Evolutionary conservation across 2,888 invertebrate genomes (phyloP), one percentile per base, ranked within the genome.

Genomic region (Xestia xanthographa): DNA sequence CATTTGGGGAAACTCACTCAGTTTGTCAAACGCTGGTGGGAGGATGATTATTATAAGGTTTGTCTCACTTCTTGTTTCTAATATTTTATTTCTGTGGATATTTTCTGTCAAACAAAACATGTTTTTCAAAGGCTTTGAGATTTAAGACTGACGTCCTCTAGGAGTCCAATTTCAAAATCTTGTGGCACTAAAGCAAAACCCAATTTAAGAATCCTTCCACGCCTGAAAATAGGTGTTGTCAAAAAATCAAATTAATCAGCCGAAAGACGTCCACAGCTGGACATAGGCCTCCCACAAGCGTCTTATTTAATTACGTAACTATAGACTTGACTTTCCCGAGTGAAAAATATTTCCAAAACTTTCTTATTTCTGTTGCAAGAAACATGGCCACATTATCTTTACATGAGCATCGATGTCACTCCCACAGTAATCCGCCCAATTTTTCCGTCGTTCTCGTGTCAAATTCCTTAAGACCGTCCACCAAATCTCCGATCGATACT

Each of bases 21-120:
- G 83, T 95, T 95, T 80, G 94, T 95, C 12, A 94, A 93, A 82
- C 91, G 95, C 4, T 96, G 95, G 95, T 95, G 95, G 95, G 94
- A 95, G 87, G 94, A 95, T 66, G 93, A 91, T 85, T 92, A 93
- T 87, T 66, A 83, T 53, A 90, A 95, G 95, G 95, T 95, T 89
- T 29, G 90, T 91, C 66, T n/a, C 11, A 29, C 8, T 63, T 71
- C 29, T 12, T 34, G 0, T 29, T 26, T 56, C 6, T 29, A 50
- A 43, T 26, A 62, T 0, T 17, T 2, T 11, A 1, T 29, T 41
- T 41, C 1, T 69, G 1, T 4, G 0, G 1, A 5, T 12, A 5
- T 14, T 41, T 34, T 58, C 17, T 50, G n/a, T 1, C 12, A 26
- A 58, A 14, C 12, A n/a, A 53, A 5, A 11, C 12, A n/a, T 14